A percentile compares a stretch with the other conserved stretches of the same genome.
Evolutionary conservation across 2,797 vertebrate genomes (phyloP).

Genomic region (Micropoecilia bifurca): DNA sequence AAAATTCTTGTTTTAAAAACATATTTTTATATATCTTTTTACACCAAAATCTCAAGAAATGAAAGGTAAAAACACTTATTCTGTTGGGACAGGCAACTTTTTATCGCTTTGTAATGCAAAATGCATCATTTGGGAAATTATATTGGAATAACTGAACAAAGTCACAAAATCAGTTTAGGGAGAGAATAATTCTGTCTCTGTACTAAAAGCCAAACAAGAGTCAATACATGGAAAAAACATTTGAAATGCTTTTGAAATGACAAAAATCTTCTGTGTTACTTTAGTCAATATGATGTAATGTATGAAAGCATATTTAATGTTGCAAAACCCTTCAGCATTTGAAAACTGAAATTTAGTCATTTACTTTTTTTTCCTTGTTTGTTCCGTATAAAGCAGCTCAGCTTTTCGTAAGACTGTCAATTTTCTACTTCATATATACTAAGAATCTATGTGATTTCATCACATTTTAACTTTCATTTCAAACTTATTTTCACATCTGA

Average conservation of each 20-base stretch:
- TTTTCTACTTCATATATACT: background rate
- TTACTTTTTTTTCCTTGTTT: background rate
- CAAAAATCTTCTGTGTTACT: background rate
- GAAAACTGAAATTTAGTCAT: background rate
- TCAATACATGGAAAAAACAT: background rate
- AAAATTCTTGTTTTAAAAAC: conserved; percentile 14
- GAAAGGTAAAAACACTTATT: background rate
- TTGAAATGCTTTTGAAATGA: background rate
- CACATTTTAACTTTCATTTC: background rate
- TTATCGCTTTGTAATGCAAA: background rate
- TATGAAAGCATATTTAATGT: background rate
- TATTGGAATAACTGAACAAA: background rate
- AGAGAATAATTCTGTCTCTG: background rate
- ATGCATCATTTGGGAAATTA: background rate
- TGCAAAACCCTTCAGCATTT: background rate
- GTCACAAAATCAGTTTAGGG: background rate
- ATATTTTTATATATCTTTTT: background rate
- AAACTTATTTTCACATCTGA: background rate
- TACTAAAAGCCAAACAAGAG: background rate
- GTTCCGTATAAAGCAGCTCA: background rate
- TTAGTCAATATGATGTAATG: background rate
- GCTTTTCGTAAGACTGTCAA: background rate
- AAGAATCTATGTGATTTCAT: background rate
- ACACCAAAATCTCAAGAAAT: background rate
- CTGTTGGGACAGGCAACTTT: background rate